Percentiles rank a stretch among this genome's conserved stretches.
Evolutionary conservation across 2,113 vertebrate species (phyloP).

Genomic region (Podiceps cristatus): DNA sequence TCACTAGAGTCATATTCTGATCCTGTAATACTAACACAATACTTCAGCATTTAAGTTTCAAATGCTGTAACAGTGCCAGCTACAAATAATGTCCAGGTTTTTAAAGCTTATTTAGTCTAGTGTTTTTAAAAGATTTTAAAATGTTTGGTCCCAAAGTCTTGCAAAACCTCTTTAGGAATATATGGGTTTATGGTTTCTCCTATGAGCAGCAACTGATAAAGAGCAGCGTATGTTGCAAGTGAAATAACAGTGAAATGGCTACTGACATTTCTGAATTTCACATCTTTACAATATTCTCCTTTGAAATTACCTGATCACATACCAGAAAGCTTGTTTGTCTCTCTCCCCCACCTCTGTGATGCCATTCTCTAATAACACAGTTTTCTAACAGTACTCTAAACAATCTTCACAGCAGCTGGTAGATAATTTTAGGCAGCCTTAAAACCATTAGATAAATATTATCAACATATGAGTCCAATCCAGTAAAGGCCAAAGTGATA

Average conservation of each 20-base stretch:
- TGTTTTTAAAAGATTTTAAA: not conserved
- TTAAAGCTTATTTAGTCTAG: not conserved
- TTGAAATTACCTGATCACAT: not conserved
- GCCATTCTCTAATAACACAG: not conserved
- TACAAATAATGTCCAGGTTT: not conserved
- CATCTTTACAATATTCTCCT: not conserved
- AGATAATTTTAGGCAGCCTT: constrained; percentile 17
- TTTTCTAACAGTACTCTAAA: not conserved
- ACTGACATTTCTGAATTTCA: constrained; percentile 39
- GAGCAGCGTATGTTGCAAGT: not conserved
- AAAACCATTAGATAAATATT: constrained; percentile 18
- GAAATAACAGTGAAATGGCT: not conserved
- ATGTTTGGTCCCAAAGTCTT: not conserved
- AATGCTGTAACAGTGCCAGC: not conserved
- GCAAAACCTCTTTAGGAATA: not conserved
- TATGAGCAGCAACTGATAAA: not conserved
- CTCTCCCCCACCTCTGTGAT: not conserved
- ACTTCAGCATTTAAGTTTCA: not conserved
- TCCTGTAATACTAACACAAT: not conserved
- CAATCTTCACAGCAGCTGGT: not conserved
- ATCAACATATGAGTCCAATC: not conserved
- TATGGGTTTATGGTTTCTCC: not conserved
- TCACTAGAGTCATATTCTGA: not conserved
- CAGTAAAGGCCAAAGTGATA: constrained; percentile 5
- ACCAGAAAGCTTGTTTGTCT: not conserved